A percentile compares a stretch with the other conserved stretches of the same genome.
These are phyloP conservation scores for Hippopotamus amphibius DNA, from an alignment of 2,113 vertebrate genomes.

Conservation along the genomic window DNA sequence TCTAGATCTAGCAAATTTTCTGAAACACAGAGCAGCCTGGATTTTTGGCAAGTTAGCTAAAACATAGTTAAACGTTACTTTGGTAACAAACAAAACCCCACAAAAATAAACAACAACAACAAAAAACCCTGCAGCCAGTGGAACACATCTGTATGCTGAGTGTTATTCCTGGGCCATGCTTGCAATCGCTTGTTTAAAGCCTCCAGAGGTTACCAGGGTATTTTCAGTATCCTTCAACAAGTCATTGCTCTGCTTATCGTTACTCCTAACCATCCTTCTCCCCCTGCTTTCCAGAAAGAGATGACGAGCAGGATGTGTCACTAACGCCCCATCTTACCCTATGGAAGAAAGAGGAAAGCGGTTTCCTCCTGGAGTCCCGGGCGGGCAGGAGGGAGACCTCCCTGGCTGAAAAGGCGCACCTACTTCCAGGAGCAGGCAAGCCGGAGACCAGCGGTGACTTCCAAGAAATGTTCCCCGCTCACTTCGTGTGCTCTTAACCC, in stretches of 20 bases:
- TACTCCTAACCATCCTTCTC: slow-evolving; percentile 59
- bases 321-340: slow-evolving; percentile 69
- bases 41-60: background rate
- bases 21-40: background rate
- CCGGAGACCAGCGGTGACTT: slow-evolving; percentile 50
- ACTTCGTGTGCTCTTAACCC: slow-evolving; percentile 72
- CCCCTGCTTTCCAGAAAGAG: slow-evolving; percentile 89
- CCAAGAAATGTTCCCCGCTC: slow-evolving; percentile 30
- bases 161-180: background rate
- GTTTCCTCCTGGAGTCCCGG: slow-evolving; percentile 47
- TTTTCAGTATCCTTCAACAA: background rate
- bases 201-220: background rate
- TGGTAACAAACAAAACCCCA: background rate
- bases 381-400: slow-evolving; percentile 34
- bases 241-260: slow-evolving; percentile 7
- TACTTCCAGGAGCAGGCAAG: slow-evolving; percentile 43
- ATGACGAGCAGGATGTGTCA: slow-evolving; percentile 91
- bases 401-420: background rate
- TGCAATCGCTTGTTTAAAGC: background rate
- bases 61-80: background rate
- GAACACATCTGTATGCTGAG: background rate
- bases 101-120: background rate
- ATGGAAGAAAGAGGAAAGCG: slow-evolving; percentile 67
- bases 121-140: background rate
- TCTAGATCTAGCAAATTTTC: background rate